phyloP scores from a whole-genome alignment of 2,888 invertebrate genomes.

The Fragum fragum region DNA sequence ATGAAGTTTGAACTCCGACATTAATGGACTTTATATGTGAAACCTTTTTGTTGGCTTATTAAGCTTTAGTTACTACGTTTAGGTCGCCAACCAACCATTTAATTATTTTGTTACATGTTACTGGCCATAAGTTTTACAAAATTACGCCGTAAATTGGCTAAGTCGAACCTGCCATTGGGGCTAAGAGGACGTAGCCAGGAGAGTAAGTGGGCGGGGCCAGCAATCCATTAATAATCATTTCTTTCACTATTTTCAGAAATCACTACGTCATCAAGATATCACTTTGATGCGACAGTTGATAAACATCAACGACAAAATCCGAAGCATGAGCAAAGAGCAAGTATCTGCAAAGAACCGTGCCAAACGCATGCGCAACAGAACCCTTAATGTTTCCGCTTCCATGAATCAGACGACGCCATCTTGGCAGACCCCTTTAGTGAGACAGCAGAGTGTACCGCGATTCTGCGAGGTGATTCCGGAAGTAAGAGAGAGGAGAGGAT shows the following conservation, averaged over 20 bases:
- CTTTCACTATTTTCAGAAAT: constrained; percentile 66
- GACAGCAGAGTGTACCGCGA: constrained; percentile 65
- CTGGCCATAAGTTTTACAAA: too few species aligned
- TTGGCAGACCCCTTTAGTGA: constrained; percentile 56
- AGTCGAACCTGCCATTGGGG: too few species aligned
- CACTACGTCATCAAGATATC: constrained; percentile 66
- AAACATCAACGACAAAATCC: constrained; percentile 64
- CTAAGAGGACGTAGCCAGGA: too few species aligned
- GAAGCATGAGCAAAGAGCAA: constrained; percentile 56
- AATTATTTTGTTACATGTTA: too few species aligned
- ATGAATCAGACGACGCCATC: constrained; percentile 54
- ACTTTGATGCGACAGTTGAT: constrained; percentile 66
- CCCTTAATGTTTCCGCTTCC: constrained; percentile 36
- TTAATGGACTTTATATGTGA: too few species aligned
- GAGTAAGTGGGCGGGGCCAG: too few species aligned
- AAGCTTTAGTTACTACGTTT: too few species aligned
- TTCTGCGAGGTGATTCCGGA: constrained; percentile 65
- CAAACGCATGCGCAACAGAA: constrained; percentile 45
- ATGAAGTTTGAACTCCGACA: too few species aligned
- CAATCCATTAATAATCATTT: too few species aligned
- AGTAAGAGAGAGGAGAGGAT: constrained; percentile 44
- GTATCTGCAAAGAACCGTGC: constrained; percentile 45
- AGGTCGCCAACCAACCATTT: too few species aligned
- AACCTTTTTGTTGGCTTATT: too few species aligned
- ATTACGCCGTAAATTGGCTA: too few species aligned